Conservation (phyloP, 2,113 vertebrate species). For the Hyla sarda region DNA sequence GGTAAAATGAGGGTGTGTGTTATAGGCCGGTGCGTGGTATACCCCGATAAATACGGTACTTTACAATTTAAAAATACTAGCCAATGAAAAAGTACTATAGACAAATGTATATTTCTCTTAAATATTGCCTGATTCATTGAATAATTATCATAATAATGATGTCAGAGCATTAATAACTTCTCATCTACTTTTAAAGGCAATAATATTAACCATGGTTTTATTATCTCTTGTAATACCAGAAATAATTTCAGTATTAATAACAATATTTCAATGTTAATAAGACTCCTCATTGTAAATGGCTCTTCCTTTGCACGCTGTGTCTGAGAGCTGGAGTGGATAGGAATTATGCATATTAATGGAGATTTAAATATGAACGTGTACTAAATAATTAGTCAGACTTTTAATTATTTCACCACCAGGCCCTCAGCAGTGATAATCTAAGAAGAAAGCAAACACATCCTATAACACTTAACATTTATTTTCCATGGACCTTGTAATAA, state of each 20-base stretch:
- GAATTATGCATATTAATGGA: constrained; percentile 54
- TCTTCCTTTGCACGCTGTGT: background rate
- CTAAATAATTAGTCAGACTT: constrained; percentile 55
- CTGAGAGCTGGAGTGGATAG: constrained; percentile 18
- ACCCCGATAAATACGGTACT: too few relatives aligned
- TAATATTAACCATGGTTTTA: background rate
- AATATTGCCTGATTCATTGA: background rate
- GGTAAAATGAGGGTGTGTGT: too few relatives aligned
- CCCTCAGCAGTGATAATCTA: constrained; percentile 43
- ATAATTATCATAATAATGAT: background rate
- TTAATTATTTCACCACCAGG: constrained; percentile 52
- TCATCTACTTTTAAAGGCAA: background rate
- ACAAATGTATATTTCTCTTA: background rate
- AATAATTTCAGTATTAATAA: constrained; percentile 16
- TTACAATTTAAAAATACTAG: too few relatives aligned
- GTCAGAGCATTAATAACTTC: background rate
- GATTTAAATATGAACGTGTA: constrained; percentile 53
- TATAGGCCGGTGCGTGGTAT: too few relatives aligned
- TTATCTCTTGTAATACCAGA: constrained; percentile 38
- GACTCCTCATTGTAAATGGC: constrained; percentile 12
- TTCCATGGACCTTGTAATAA: constrained; percentile 46
- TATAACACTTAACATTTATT: constrained; percentile 53
- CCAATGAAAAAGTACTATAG: background rate
- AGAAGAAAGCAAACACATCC: constrained; percentile 52
- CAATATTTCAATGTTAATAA: constrained; percentile 31